phyloP scores from a whole-genome alignment of 1,140 invertebrate genomes.

The Hylyphantes graminicola region DNA sequence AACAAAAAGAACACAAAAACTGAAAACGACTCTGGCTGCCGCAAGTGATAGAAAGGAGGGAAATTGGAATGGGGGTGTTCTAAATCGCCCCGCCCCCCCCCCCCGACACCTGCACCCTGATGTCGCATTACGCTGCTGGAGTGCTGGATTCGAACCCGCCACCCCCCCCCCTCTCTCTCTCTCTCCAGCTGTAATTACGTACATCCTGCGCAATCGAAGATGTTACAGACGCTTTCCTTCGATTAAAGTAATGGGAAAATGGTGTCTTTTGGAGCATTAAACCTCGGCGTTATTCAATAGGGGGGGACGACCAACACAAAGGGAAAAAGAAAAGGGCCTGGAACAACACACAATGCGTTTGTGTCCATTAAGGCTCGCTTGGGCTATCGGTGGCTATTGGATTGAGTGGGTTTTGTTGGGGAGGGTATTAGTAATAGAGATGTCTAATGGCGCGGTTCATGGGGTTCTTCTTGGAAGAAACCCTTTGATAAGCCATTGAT shows the following conservation, averaged over 20 bases:
- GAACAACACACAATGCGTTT: constrained; percentile 58
- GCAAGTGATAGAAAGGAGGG: neutral
- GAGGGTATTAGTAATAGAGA: no score
- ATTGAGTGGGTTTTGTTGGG: neutral
- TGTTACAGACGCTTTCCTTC: constrained; percentile 60
- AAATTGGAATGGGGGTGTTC: neutral
- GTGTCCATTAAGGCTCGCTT: constrained; percentile 36
- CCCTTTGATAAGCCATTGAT: neutral
- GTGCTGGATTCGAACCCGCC: neutral
- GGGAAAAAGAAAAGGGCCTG: constrained; percentile 49
- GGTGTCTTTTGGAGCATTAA: constrained; percentile 61
- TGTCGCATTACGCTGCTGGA: neutral
- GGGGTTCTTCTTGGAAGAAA: neutral
- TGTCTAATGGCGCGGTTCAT: neutral
- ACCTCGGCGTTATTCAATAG: constrained; percentile 48
- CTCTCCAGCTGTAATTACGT: constrained; percentile 55
- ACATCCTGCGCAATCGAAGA: constrained; percentile 55
- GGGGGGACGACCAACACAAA: constrained; percentile 23
- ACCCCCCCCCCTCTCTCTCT: constrained; percentile 14
- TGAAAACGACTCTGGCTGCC: no score
- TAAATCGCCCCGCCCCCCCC: neutral
- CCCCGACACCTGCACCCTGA: constrained; percentile 21
- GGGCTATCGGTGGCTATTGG: constrained; percentile 23
- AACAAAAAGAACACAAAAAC: no score
- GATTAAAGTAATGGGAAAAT: constrained; percentile 61